These are phyloP conservation scores for Daboia siamensis DNA, from an alignment of 2,113 vertebrate genomes.

Conservation along the genomic window DNA sequence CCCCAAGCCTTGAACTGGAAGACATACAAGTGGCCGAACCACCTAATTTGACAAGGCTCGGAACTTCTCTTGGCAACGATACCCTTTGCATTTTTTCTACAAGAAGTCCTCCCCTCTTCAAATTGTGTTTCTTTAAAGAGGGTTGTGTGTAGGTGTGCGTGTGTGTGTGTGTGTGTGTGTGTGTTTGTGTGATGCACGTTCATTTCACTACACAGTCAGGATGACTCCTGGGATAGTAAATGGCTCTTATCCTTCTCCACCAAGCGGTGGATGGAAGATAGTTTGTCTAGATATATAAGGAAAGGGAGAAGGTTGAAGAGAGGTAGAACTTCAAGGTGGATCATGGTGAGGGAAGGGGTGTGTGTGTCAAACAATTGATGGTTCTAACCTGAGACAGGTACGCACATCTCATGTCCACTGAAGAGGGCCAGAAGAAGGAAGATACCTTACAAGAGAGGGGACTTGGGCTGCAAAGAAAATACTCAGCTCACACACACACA, in stretches of 20 bases:
- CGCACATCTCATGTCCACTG: neutral
- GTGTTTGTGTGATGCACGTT: neutral
- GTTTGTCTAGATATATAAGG: neutral
- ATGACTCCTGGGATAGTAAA: neutral
- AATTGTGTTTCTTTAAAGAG: neutral
- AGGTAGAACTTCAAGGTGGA: neutral
- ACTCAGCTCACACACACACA: constrained; percentile 30
- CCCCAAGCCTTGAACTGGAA: neutral
- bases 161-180: neutral
- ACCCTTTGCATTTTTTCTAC: neutral
- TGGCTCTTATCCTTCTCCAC: neutral
- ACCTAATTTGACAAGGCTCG: neutral
- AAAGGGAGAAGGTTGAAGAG: neutral
- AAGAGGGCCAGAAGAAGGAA: neutral
- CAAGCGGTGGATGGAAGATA: neutral
- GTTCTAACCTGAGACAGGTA: constrained; percentile 30
- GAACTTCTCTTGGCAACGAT: neutral
- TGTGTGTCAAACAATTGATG: neutral
- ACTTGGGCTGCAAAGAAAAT: neutral
- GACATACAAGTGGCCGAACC: neutral
- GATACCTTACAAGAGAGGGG: constrained; percentile 20
- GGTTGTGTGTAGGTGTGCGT: neutral
- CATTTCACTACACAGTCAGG: neutral
- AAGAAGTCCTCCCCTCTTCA: neutral
- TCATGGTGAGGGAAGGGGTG: neutral